These are phyloP conservation scores for Carassius gibelio DNA, from an alignment of 2,113 vertebrate genomes.

Conservation along the genomic window DNA sequence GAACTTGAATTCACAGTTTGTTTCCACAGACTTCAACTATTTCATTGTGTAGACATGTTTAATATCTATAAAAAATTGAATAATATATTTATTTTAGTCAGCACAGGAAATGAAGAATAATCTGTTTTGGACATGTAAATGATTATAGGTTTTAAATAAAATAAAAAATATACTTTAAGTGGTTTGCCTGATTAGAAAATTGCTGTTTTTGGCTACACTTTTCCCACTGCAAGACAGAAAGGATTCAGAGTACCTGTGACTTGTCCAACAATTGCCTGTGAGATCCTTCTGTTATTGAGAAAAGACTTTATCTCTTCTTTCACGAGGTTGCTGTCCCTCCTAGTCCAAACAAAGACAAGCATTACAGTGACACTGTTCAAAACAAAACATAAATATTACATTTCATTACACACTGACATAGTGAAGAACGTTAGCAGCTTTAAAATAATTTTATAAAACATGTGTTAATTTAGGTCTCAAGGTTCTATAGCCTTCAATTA, in stretches of 20 bases:
- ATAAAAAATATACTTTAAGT: background rate
- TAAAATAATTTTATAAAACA: no score
- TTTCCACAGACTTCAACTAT: background rate
- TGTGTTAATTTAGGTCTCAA: no score
- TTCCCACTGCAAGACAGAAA: background rate
- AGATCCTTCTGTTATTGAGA: constrained; percentile 83
- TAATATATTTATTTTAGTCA: background rate
- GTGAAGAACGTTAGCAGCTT: no score
- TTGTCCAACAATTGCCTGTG: constrained; percentile 83
- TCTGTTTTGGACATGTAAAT: background rate
- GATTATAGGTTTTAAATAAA: background rate
- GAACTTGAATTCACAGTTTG: background rate
- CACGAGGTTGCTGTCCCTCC: constrained; percentile 83
- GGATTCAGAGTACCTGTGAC: constrained; percentile 75
- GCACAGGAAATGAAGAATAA: background rate
- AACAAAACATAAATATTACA: no score
- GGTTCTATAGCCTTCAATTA: background rate
- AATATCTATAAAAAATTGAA: no score
- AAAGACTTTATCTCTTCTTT: constrained; percentile 84
- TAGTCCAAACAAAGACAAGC: constrained; percentile 56
- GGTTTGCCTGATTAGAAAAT: background rate
- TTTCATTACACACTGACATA: no score
- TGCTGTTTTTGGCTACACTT: background rate
- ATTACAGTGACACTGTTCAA: background rate
- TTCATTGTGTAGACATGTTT: background rate